Base-by-base conservation (phyloP, 2,888 invertebrate genomes). In the Eupithecia dodoneata region DNA sequence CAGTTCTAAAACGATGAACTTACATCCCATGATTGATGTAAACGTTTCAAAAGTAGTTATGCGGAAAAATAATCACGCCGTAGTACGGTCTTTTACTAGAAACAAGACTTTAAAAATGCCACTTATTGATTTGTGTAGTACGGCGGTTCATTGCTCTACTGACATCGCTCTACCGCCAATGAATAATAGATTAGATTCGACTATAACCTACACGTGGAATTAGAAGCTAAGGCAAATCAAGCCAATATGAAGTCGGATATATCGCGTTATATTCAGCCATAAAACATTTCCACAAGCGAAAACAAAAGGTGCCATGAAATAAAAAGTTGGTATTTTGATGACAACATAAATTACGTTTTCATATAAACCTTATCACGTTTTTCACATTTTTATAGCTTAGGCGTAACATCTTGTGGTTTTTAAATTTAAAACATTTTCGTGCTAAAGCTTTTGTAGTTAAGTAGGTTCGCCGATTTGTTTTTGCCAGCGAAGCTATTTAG, bases 361-460 rank as follows among this genome's bases (percentile, higher is more conserved):
- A 79, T 83, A 78, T 81, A 83, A 83, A 83, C 80, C 81, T 83
- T 84, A 83, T 83, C 83, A 82, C 79, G 78, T 76, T 79, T 79
- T 81, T 76, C 79, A 79, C 80, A 81, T 83, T 83, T 84, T 83
- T 83, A 82, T 83, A 76, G 83, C 81, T 79, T 77, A 82, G 76
- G 72, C 80, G 80, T 80, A 79, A 76, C 74, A 81, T 69, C 80
- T 81, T 81, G 79, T 74, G 79, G 75, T 81, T 81, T 79, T 81
- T 78, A 80, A 81, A 82, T 80, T 81, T 80, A 76, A 80, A 81
- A 67, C 67, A 78, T 80, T 80, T 77, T 81, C 79, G 63, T 79
- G 74, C 44, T 74, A 78, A 78, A 80, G 77, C 78, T 80, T 82
- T 80, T 80, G 78, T 73, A 71, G 74, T 75, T 71, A 80, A 80